phyloP scores from a whole-genome alignment of 2,797 vertebrate species.

The Girardinus metallicus region DNA sequence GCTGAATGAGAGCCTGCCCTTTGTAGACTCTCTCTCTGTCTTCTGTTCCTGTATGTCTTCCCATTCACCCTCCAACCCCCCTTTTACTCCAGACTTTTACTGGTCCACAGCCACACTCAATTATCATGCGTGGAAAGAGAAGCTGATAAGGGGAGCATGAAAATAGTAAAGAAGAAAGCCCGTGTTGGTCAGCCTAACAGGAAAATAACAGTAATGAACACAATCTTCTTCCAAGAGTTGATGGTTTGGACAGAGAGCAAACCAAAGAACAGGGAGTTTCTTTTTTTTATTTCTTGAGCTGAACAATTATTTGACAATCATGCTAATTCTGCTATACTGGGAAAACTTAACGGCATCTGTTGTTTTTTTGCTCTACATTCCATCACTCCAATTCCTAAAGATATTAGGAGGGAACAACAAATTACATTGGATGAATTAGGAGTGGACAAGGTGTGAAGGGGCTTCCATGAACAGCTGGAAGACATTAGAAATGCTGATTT shows the following conservation, averaged over 20 bases:
- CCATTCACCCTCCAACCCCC: conserved; percentile 44
- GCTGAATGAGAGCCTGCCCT: conserved; percentile 83
- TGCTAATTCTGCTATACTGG: conserved; percentile 7
- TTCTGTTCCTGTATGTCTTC: conserved; percentile 69
- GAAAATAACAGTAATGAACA: conserved; percentile 77
- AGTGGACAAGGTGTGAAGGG: conserved; percentile 55
- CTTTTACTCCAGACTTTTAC: conserved; percentile 62
- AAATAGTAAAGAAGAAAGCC: conserved; percentile 68
- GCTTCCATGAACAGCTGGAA: conserved; percentile 60
- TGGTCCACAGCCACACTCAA: conserved; percentile 78
- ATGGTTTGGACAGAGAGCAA: conserved; percentile 60
- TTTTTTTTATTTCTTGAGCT: conserved; percentile 16
- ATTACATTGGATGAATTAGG: conserved; percentile 48
- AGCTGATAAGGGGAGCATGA: conserved; percentile 81
- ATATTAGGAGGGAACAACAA: conserved; percentile 33
- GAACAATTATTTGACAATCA: conserved; percentile 45
- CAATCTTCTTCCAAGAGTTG: conserved; percentile 64
- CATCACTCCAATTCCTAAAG: conserved; percentile 11
- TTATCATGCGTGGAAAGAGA: conserved; percentile 81
- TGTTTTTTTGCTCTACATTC: conserved; percentile 3
- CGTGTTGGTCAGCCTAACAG: conserved; percentile 68
- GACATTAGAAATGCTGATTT: conserved; percentile 46
- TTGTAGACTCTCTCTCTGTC: conserved; percentile 67
- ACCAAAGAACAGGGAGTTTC: conserved; percentile 67
- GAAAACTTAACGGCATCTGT: neutral